Evolutionary conservation across 2,797 vertebrate genomes (phyloP), one percentile per base, ranked within the genome.

Genomic region (Ataeniobius toweri): DNA sequence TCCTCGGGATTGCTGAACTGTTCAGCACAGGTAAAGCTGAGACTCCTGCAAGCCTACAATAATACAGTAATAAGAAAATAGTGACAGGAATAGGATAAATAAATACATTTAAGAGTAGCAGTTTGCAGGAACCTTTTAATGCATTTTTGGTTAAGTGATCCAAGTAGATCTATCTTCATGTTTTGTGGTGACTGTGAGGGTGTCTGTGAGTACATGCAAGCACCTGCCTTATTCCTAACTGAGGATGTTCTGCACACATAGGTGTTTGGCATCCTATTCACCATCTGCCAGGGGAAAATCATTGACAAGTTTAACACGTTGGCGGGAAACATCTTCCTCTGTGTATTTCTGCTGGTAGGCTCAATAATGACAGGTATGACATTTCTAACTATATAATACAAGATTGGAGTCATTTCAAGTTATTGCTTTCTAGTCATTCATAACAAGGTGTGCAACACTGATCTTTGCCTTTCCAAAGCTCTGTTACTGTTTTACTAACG

Each of bases 261-360:
- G 98, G 93, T 99, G 76, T 99, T 99, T 82, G 98, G 98, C 75
- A 97, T 99, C 88, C 96, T 97, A 80, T 99, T 99, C 91, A 99
- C 98, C 81, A 96, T 98, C 61, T 83, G 94, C 85, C 96, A 99
- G 88, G 97, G 98, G 24, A 96, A 97, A 92, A 97, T 99, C 84
- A 97, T 99, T 0, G 95, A 98, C 80, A 0, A 0, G 3, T 97
- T 96, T 46, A 94, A 92, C 80, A 97, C 97, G 0, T 80, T 85
- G 80, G 90, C 92, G 18, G 98, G 97, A 82, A 99, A 99, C 91
- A 95, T 99, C 87, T 96, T 99, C 89, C 96, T 99, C 76, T 99
- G 97, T 61, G 92, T 95, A 24, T 97, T 99, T 86, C 95, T 99
- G 8, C 74, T 97, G 10, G 89, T 98, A 13, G 98, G 98, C 61